Base-by-base conservation (phyloP, 2,797 vertebrate species). In the Triplophysa bombifrons region DNA sequence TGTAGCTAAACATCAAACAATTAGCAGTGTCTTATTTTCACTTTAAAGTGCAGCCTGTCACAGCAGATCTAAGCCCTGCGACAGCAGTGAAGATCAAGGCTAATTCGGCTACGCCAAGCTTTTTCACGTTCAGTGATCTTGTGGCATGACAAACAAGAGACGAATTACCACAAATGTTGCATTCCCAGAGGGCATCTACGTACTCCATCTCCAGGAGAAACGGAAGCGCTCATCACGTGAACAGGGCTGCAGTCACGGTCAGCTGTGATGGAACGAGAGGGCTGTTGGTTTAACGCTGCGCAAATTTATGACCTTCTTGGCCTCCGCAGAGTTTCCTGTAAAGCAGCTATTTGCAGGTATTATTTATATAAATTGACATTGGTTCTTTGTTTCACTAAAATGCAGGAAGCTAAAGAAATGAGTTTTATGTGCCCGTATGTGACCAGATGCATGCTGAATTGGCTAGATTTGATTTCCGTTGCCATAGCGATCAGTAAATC, bases 1-100 rank as follows among this genome's bases (percentile, higher is more conserved):
- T 72, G 44, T 77, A 63, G 60, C 75, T 69, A 72, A 67, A 70
- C 77, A 81, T 70, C 58, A 77, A 76, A 63, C 68, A 75, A 74
- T 80, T 50, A 83, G 58, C 58, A 63, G 53, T 20, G 46, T 46
- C 76, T 46, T 46, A 55, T 75, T 78, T 72, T 71, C 75, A 83
- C 71, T 67, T 68, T 65, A 78, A 83, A 75, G 76, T 70, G 10
- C 5, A 44, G 48, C 30, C 27, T 69, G 72, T 80, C 71, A 75
- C 34, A 38, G 17, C 44, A 13, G 72, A 50, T 55, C 72, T 63
- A 53, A 75, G 14, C 56, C 67, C 56, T 12, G 56, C 7, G 44
- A 58, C 56, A 64, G 72, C 50, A 41, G 50, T 4, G 27, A 34
- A 80, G 55, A 72, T 72, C 27, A 72, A 67, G 34, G 5, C 34